These are phyloP conservation scores for Myrmecobius fasciatus DNA, from an alignment of 2,113 vertebrate species.

Conservation along the genomic window DNA sequence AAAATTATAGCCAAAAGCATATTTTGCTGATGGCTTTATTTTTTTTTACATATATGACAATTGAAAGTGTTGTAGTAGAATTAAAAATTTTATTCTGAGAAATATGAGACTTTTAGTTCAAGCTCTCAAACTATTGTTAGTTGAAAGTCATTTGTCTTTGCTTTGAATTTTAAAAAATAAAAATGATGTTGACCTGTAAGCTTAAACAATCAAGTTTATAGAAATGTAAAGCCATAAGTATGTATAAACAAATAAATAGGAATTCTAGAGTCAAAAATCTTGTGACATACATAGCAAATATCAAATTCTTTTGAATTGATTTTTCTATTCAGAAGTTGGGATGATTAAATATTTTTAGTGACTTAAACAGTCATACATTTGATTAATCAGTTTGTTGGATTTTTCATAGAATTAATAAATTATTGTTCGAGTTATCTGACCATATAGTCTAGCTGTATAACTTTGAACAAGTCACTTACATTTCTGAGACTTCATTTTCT, in stretches of 20 bases:
- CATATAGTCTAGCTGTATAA: background rate
- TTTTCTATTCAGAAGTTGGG: background rate
- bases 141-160: background rate
- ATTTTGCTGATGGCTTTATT: background rate
- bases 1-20: background rate
- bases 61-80: slow-evolving; percentile 7
- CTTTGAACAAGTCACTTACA: background rate
- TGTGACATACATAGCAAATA: background rate
- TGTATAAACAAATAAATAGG: background rate
- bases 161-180: background rate
- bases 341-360: background rate
- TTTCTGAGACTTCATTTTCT: background rate
- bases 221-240: background rate
- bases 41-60: background rate
- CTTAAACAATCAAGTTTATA: background rate
- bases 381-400: background rate
- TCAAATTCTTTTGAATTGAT: background rate
- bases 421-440: background rate
- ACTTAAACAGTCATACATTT: background rate
- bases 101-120: background rate
- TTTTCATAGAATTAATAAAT: background rate
- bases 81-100: slow-evolving; percentile 45
- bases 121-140: background rate
- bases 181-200: background rate
- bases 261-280: background rate